These are phyloP conservation scores for Margarornis squamiger DNA, from an alignment of 2,797 vertebrate species.

Conservation along the genomic window DNA sequence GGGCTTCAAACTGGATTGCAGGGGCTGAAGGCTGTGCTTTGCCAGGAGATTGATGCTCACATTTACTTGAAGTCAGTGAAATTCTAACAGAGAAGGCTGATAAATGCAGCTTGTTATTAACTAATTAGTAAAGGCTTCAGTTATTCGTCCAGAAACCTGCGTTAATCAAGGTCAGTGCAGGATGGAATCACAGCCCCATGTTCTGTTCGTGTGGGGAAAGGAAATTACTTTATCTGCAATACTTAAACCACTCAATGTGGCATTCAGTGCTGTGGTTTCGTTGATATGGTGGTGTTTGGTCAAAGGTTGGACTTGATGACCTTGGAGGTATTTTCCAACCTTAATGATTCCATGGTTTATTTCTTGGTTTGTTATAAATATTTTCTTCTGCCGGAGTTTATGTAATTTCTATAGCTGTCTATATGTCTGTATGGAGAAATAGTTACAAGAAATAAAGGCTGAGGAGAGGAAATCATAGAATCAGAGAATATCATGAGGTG, in stretches of 20 bases:
- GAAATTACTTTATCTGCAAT: neutral
- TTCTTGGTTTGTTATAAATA: neutral
- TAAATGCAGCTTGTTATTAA: neutral
- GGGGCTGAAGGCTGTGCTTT: neutral
- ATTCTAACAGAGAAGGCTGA: neutral
- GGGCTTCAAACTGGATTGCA: neutral
- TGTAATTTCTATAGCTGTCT: neutral
- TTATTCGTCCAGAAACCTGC: neutral
- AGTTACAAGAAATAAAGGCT: neutral
- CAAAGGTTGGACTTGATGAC: rapidly evolving
- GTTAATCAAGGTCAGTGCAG: neutral
- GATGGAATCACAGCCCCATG: neutral
- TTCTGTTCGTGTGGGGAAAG: neutral
- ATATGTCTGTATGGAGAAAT: neutral
- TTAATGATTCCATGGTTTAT: neutral
- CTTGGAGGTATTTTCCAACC: neutral
- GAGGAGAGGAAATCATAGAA: neutral
- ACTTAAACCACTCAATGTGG: neutral
- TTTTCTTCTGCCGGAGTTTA: neutral
- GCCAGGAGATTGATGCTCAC: neutral
- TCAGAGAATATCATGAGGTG: no score
- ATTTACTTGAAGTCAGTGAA: neutral
- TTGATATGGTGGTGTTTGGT: neutral
- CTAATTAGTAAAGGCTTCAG: neutral
- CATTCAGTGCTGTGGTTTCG: neutral